Conservation (phyloP, 2,113 vertebrate genomes). For the Desmodus rotundus region DNA sequence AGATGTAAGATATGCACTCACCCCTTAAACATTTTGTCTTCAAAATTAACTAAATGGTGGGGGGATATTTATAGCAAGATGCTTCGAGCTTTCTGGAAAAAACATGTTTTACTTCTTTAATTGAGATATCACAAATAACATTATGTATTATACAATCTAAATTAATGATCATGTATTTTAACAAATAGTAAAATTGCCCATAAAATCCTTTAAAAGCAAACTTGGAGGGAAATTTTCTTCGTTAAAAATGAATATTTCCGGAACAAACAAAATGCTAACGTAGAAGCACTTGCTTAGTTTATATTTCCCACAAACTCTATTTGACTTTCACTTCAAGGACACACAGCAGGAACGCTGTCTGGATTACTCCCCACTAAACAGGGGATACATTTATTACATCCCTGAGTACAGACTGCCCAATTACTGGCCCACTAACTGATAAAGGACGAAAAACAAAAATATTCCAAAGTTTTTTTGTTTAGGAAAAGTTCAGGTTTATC, state of each 20-base stretch:
- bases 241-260: conserved; percentile 22
- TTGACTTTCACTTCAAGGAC: conserved; percentile 49
- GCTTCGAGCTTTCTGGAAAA: background rate
- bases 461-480: background rate
- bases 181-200: background rate
- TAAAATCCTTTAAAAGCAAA: background rate
- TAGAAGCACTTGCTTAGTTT: conserved; percentile 34
- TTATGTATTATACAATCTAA: background rate
- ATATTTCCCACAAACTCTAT: conserved; percentile 34
- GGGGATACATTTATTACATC: conserved; percentile 40
- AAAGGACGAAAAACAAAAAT: conserved; percentile 29
- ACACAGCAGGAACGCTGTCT: conserved; percentile 34
- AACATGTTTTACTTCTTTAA: conserved; percentile 12
- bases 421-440: conserved; percentile 27
- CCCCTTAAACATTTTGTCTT: background rate
- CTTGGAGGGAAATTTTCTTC: background rate
- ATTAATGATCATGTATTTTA: background rate
- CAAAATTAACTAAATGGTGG: background rate
- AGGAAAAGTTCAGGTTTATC: background rate
- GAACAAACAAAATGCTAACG: background rate
- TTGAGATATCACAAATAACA: background rate
- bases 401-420: background rate
- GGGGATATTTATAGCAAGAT: background rate
- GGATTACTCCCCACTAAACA: conserved; percentile 23
- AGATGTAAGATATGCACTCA: background rate